A percentile compares a stretch with the other conserved stretches of the same genome.
Conservation (phyloP, 2,797 vertebrate genomes). For the Pyrrhura leucotis region DNA sequence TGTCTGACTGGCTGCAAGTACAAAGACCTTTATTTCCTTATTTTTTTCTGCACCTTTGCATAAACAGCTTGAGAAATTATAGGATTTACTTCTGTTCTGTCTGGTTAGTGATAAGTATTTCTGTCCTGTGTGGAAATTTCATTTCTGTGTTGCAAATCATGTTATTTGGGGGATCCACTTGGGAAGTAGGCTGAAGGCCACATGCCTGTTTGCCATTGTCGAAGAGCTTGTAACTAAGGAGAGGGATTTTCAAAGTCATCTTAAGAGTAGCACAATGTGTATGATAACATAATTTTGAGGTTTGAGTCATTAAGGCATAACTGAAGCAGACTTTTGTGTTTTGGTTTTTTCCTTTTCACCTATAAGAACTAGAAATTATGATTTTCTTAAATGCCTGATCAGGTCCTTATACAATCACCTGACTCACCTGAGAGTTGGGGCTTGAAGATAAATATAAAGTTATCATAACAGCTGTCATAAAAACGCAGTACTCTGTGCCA, state of each 20-base stretch:
- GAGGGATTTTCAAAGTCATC: background rate
- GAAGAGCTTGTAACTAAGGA: background rate
- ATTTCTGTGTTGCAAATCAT: background rate
- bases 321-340: background rate
- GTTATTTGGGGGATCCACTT: background rate
- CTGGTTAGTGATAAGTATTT: background rate
- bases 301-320: background rate
- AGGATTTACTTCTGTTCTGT: background rate
- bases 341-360: background rate
- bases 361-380: background rate
- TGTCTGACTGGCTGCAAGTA: background rate
- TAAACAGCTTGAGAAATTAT: background rate
- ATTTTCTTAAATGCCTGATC: background rate
- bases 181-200: background rate
- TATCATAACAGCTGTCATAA: background rate
- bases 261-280: background rate
- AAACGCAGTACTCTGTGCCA: background rate
- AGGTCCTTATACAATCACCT: background rate
- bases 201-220: background rate
- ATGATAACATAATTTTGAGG: background rate
- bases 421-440: background rate
- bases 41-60: background rate
- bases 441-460: background rate
- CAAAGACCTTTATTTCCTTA: background rate
- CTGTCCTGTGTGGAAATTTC: background rate